A percentile compares a stretch with the other conserved stretches of the same genome.
phyloP scores from a whole-genome alignment of 2,113 vertebrate species.

The Varanus komodoensis region DNA sequence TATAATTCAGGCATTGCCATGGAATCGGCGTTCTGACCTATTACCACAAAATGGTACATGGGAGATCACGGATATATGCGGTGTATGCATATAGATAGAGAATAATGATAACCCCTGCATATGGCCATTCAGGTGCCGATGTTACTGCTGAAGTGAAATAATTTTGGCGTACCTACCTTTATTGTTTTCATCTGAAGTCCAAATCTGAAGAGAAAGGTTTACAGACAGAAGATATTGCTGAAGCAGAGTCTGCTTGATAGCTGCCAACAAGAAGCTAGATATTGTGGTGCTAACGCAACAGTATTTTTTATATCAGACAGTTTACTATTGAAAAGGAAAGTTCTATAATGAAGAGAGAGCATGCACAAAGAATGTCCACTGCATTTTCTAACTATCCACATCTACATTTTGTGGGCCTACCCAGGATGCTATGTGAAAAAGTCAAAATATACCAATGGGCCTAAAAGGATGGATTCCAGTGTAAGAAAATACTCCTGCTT shows the following conservation, averaged over 20 bases:
- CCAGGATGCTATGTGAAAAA: not conserved
- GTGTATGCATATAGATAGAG: not conserved
- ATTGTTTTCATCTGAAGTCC: not conserved
- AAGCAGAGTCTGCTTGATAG: not conserved
- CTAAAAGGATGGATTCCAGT: not conserved
- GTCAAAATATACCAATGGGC: not conserved
- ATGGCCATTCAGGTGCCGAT: not conserved
- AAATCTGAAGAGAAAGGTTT: not conserved
- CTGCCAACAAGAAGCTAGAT: not conserved
- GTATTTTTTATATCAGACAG: not conserved
- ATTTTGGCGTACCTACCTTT: not conserved
- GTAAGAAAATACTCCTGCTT: not conserved
- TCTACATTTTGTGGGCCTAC: not conserved
- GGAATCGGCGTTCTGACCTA: not conserved
- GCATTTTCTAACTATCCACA: not conserved
- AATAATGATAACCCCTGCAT: not conserved
- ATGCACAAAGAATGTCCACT: not conserved
- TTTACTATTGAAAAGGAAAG: not conserved
- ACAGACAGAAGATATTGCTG: not conserved
- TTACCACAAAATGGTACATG: not conserved
- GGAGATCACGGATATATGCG: not conserved
- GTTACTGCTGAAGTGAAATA: not conserved
- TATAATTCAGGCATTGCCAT: not conserved
- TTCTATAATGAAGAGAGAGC: not conserved
- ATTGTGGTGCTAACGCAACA: too few species aligned